Evolutionary conservation across 1,140 invertebrate genomes (phyloP).

Genomic region (Cotesia chilonis): DNA sequence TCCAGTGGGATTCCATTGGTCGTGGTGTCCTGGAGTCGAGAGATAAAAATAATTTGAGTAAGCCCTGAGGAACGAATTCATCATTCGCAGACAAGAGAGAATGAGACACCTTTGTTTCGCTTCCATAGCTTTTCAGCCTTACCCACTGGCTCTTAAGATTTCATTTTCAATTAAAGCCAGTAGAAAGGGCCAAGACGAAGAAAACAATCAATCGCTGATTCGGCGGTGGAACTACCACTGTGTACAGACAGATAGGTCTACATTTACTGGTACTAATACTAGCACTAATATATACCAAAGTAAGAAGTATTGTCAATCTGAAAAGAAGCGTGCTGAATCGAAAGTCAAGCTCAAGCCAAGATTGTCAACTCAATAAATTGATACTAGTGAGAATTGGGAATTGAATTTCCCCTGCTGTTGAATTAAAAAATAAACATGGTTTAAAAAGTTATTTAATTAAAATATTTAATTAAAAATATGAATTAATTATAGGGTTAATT

Average conservation of each 20-base stretch:
- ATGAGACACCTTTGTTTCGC: slow-evolving; percentile 25
- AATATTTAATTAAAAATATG: neutral
- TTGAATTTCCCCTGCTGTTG: neutral
- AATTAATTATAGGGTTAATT: neutral
- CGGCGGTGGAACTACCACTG: slow-evolving; percentile 28
- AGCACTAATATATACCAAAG: too few relatives aligned
- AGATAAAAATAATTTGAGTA: slow-evolving; percentile 50
- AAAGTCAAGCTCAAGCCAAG: slow-evolving; percentile 6
- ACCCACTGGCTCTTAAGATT: slow-evolving; percentile 17
- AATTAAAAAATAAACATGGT: neutral
- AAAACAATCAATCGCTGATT: slow-evolving; percentile 37
- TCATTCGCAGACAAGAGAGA: slow-evolving; percentile 15
- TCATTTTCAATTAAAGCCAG: slow-evolving; percentile 40
- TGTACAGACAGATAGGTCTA: too few relatives aligned
- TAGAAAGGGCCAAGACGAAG: slow-evolving; percentile 20
- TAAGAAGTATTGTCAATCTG: slow-evolving; percentile 26
- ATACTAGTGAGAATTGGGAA: neutral
- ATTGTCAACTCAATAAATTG: neutral
- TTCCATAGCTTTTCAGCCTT: neutral
- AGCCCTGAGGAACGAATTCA: slow-evolving; percentile 27
- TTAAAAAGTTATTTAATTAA: neutral
- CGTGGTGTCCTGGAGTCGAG: slow-evolving; percentile 41
- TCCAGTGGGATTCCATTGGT: slow-evolving; percentile 1
- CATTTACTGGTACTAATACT: too few relatives aligned
- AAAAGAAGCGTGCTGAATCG: neutral